Evolutionary conservation across 1,140 invertebrate species (phyloP), one percentile per base, ranked within the genome.

Genomic region (Pentalonia nigronervosa): DNA sequence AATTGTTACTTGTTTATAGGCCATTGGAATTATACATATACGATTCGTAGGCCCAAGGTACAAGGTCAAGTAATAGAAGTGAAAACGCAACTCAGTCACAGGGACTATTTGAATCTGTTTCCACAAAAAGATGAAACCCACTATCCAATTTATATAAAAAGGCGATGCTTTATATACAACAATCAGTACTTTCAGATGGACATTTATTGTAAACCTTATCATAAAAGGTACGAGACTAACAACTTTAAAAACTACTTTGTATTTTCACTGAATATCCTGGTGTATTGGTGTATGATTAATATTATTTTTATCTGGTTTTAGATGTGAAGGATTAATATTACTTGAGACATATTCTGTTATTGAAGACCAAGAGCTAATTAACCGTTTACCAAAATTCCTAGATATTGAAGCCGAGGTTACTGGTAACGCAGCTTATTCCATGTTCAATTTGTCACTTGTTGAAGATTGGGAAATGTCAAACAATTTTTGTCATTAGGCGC

Each of bases 131-230:
- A 99, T 95, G 97, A 98, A 94, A 97, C 97, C n/a, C 99, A 99
- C 95, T 98, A 98, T 94, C 98, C 98, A 3, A 98, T 99, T 94
- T 99, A 97, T 95, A 99, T 99, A 95, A 97, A 97, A 94, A 96
- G 99, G 25, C 97, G 99, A 88, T 99, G 99, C 95, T 99, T 99
- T 96, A 97, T 99, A 50, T 97, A 98, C 95, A 98, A 99, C 95
- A 99, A 99, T 95, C 98, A 99, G 96, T 99, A 99, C 96, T 99
- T 99, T 95, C 99, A 99, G 95, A 95, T 99, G 95, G 99, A 99
- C 95, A 98, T 99, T 94, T 99, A 99, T 95, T 97, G 97, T 95
- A 97, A 99, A 94, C 99, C 99, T 1, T 98, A 98, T 94, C 98
- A 99, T 96, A 97, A 97, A 94, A 95, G 94, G 94, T 94, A 91